These are phyloP conservation scores for Heterocephalus glaber DNA, from an alignment of 2,113 vertebrate genomes.

Conservation along the genomic window DNA sequence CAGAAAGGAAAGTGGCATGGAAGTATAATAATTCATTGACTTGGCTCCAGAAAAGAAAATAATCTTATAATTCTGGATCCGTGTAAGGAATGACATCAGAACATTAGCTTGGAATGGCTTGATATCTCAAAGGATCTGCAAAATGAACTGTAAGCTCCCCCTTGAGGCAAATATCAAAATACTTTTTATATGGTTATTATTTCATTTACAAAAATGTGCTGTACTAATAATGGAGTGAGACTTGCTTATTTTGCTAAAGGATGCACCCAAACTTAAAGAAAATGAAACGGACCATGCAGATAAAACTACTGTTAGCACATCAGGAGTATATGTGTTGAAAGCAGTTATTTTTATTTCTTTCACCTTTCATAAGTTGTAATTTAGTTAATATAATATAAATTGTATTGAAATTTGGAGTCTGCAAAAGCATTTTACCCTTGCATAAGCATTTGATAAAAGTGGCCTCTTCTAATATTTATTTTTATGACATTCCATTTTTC, in stretches of 20 bases:
- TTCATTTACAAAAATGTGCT: slow-evolving; percentile 83
- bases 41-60: slow-evolving; percentile 53
- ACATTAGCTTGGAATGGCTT: slow-evolving; percentile 90
- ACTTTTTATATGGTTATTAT: slow-evolving; percentile 86
- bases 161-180: slow-evolving; percentile 87
- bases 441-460: slow-evolving; percentile 87
- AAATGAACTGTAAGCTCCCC: slow-evolving; percentile 88
- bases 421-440: slow-evolving; percentile 87
- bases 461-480: slow-evolving; percentile 83
- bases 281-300: slow-evolving; percentile 74
- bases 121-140: slow-evolving; percentile 85
- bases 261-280: slow-evolving; percentile 77
- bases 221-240: slow-evolving; percentile 84
- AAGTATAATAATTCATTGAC: slow-evolving; percentile 87
- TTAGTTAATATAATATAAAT: slow-evolving; percentile 82
- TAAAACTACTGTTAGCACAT: slow-evolving; percentile 77
- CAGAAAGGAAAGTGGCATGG: slow-evolving; percentile 91
- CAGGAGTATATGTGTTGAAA: slow-evolving; percentile 69
- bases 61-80: slow-evolving; percentile 61
- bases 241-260: slow-evolving; percentile 86
- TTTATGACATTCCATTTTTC: slow-evolving; percentile 72
- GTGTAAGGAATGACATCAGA: slow-evolving; percentile 81
- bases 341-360: slow-evolving; percentile 78
- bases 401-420: slow-evolving; percentile 84
- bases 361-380: slow-evolving; percentile 80